Conservation (phyloP, 2,797 vertebrate genomes). For the Malurus splendens region DNA sequence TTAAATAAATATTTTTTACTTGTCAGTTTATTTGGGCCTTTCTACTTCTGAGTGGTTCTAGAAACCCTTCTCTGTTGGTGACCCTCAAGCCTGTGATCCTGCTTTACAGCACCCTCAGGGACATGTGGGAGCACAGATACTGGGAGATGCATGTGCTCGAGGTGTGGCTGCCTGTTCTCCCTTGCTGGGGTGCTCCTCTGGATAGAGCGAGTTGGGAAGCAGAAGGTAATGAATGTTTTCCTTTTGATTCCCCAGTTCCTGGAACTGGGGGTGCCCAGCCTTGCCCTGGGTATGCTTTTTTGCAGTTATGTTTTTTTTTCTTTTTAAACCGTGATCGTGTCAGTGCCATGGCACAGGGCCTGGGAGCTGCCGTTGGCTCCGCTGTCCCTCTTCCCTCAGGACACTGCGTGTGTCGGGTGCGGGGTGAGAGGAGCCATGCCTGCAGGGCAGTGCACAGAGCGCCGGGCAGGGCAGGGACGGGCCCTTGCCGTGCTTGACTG, state of each 20-base stretch:
- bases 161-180: not conserved
- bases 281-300: not conserved
- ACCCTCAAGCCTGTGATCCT: accelerated
- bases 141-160: not conserved
- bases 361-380: not conserved
- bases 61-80: accelerated
- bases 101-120: not conserved
- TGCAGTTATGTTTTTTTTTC: not conserved
- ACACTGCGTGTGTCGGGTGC: accelerated
- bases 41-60: not conserved
- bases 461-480: not conserved
- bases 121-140: accelerated
- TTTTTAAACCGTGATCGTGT: not conserved
- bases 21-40: not conserved
- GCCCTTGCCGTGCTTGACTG: not conserved
- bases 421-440: not conserved
- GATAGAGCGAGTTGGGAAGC: not conserved
- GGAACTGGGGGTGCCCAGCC: not conserved
- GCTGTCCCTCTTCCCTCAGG: not conserved
- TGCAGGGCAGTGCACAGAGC: not conserved
- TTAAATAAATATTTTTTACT: constrained; percentile 57
- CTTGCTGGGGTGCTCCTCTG: not conserved
- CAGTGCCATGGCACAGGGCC: accelerated
- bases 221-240: not conserved
- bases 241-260: not conserved